Evolutionary conservation across 2,888 invertebrate genomes (phyloP).

Genomic region (Dendrolimus pini): DNA sequence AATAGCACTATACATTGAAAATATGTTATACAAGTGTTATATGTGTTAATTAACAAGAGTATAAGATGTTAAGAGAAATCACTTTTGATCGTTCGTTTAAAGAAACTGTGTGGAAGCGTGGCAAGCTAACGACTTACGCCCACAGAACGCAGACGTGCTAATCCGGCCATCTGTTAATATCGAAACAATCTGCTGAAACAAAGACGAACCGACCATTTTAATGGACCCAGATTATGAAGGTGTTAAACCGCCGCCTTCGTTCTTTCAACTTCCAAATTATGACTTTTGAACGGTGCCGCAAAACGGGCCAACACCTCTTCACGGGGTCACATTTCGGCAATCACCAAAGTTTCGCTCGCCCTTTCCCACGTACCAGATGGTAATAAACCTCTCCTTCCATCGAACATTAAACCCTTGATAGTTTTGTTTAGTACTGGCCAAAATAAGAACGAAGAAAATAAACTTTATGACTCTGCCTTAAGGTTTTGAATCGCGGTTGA

Average conservation of each 20-base stretch:
- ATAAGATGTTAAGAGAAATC: too few relatives aligned
- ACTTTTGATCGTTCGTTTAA: too few relatives aligned
- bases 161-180: slow-evolving; percentile 71
- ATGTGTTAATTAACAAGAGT: too few relatives aligned
- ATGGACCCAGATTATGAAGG: slow-evolving; percentile 75
- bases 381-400: slow-evolving; percentile 53
- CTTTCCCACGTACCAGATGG: slow-evolving; percentile 36
- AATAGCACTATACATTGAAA: neutral
- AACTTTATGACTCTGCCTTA: slow-evolving; percentile 45
- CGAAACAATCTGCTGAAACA: slow-evolving; percentile 72
- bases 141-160: slow-evolving; percentile 51
- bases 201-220: slow-evolving; percentile 66
- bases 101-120: slow-evolving; percentile 6
- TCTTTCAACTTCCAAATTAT: slow-evolving; percentile 75
- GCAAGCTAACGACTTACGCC: slow-evolving; percentile 38
- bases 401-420: slow-evolving; percentile 49
- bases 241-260: slow-evolving; percentile 68
- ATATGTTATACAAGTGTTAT: neutral
- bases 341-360: slow-evolving; percentile 46
- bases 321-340: slow-evolving; percentile 67
- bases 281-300: slow-evolving; percentile 52
- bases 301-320: slow-evolving; percentile 33
- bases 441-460: slow-evolving; percentile 29
- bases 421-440: slow-evolving; percentile 34
- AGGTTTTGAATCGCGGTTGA: slow-evolving; percentile 31